Percentiles rank a stretch among this genome's conserved stretches.
Evolutionary conservation across 1,140 invertebrate genomes (phyloP).

Genomic region (Ganaspis sp.): DNA sequence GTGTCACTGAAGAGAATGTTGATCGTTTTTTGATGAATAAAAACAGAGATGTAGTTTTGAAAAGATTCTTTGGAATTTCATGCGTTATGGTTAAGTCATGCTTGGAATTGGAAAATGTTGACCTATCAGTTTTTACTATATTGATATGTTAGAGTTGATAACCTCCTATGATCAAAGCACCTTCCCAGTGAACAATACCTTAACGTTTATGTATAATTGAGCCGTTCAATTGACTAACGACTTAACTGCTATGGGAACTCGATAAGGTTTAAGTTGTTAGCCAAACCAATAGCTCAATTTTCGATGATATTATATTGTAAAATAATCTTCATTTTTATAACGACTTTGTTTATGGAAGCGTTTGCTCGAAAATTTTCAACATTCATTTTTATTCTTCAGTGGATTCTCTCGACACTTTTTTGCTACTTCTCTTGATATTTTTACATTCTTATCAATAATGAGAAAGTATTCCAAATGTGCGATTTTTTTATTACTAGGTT

Average conservation of each 20-base stretch:
- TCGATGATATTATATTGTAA: slow-evolving; percentile 5
- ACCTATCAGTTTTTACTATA: not conserved
- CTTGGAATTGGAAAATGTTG: slow-evolving; percentile 29
- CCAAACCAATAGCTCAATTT: slow-evolving; percentile 18
- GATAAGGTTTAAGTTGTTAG: slow-evolving; percentile 13
- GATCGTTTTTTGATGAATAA: slow-evolving; percentile 10
- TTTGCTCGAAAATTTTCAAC: not conserved
- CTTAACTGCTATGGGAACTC: slow-evolving; percentile 29
- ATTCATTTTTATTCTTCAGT: not conserved
- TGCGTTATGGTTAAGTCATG: slow-evolving; percentile 39
- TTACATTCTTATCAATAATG: too few relatives aligned
- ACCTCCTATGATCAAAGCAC: not conserved
- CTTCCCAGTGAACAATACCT: slow-evolving; percentile 13
- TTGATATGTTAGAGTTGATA: slow-evolving; percentile 5
- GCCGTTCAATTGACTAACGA: slow-evolving; percentile 25
- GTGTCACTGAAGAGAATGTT: too few relatives aligned
- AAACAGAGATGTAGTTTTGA: slow-evolving; percentile 28
- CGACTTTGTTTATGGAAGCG: not conserved
- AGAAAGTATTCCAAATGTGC: too few relatives aligned
- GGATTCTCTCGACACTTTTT: too few relatives aligned
- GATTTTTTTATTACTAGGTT: too few relatives aligned
- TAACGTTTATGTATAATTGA: slow-evolving; percentile 31
- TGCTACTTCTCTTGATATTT: too few relatives aligned
- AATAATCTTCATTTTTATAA: slow-evolving; percentile 16
- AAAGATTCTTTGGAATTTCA: slow-evolving; percentile 25